Conservation (phyloP, 1,140 invertebrate species). For the Diploscapter pachys region DNA sequence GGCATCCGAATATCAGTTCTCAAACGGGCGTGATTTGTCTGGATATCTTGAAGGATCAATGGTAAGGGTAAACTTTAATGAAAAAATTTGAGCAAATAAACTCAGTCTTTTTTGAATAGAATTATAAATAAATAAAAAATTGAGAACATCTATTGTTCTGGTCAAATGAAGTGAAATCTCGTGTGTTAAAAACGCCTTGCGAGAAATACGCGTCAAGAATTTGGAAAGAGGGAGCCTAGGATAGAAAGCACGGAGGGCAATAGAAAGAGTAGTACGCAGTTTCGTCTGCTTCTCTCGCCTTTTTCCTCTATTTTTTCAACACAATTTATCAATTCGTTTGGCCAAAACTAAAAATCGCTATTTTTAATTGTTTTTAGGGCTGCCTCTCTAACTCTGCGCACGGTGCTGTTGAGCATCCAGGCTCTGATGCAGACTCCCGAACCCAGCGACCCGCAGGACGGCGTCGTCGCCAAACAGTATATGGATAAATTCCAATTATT, state of each 20-base stretch:
- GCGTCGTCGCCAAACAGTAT: slow-evolving; percentile 90
- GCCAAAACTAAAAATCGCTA: background rate
- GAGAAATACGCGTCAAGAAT: too few species aligned
- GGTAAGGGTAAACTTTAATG: slow-evolving; percentile 64
- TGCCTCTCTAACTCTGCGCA: slow-evolving; percentile 93
- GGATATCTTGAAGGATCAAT: slow-evolving; percentile 98
- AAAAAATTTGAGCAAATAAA: background rate
- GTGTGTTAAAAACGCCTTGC: too few species aligned
- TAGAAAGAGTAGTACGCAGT: too few species aligned
- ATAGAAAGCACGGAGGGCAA: too few species aligned
- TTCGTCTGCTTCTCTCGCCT: too few species aligned
- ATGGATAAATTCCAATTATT: slow-evolving; percentile 83
- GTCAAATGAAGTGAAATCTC: too few species aligned
- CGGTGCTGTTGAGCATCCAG: slow-evolving; percentile 85
- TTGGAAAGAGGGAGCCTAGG: too few species aligned
- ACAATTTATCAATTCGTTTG: background rate
- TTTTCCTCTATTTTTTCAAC: background rate
- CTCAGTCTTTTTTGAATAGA: background rate
- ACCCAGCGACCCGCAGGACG: slow-evolving; percentile 72
- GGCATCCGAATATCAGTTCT: slow-evolving; percentile 99
- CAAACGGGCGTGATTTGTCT: slow-evolving; percentile 97
- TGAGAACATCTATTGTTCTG: too few species aligned
- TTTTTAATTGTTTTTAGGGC: slow-evolving; percentile 68
- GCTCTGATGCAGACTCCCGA: slow-evolving; percentile 83
- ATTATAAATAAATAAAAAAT: background rate